Base-by-base conservation (phyloP, 2,888 invertebrate species). In the Anodontia alba region DNA sequence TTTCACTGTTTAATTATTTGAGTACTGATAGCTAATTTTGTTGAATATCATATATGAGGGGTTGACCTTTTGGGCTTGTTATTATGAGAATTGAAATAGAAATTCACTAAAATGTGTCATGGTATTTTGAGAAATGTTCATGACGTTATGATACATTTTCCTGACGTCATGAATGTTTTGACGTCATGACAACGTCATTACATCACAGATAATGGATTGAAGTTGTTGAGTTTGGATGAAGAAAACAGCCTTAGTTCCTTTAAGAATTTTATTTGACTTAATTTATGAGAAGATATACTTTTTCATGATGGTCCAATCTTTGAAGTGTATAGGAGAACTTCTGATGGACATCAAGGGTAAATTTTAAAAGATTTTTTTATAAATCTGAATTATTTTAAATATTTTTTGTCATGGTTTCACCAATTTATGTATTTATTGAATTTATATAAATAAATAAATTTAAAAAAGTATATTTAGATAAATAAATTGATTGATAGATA, bases 181-280 rank as follows among this genome's bases (percentile, higher is more conserved):
- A 74, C 75, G 81, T 84, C 79, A 79, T 84, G 54, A 71, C 74
- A 42, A 81, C 76, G 54, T 78, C 76, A 78, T 66, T 57, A 68
- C 69, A 72, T 71, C 68, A 42, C 51, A 29, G 31, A 38, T 29
- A 54, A 33, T 20, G 31, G 20, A 67, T n/a, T 66, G 66, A 57
- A 68, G 78, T 78, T 84, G 84, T 78, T 84, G 81, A 76, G 80
- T 54, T 73, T 78, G 79, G 84, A 80, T 78, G 72, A 67, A 73
- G 74, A 76, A 42, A 57, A 36, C 15, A 75, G 17, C 46, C 51
- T 79, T 76, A 67, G 57, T 74, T 68, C 38, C 43, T 49, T 71
- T 46, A 10, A 23, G 15, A 26, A 49, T 10, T 33, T 23, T 49
- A 8, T 10, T 29, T 73, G 33, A 43, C 38, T 38, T 74, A 66